phyloP scores from a whole-genome alignment of 2,797 vertebrate species.

The Megaceryle alcyon region DNA sequence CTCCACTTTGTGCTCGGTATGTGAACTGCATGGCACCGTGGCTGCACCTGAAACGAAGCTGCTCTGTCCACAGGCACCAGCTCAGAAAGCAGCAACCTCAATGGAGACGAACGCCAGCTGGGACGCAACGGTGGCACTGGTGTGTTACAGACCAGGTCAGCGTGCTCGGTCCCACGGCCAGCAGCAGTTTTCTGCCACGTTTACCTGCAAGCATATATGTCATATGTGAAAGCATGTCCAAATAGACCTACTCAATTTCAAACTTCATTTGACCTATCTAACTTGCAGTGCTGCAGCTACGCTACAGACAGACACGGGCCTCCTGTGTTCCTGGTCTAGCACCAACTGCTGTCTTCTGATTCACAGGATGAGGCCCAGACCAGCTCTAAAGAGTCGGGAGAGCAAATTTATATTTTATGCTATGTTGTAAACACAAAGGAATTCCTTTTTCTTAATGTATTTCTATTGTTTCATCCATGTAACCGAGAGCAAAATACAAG shows the following conservation, averaged over 20 bases:
- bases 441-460: not conserved
- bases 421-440: not conserved
- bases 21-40: not conserved
- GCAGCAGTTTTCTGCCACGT: not conserved
- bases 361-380: not conserved
- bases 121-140: not conserved
- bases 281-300: not conserved
- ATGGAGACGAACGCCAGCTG: not conserved
- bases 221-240: not conserved
- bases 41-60: not conserved
- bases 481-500: not conserved
- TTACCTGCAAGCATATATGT: not conserved
- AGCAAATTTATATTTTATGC: not conserved
- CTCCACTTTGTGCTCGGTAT: not conserved
- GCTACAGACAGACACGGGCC: not conserved
- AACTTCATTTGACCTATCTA: not conserved
- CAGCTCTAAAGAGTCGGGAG: not conserved
- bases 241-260: not conserved
- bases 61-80: rapidly evolving
- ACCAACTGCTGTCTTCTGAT: not conserved
- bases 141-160: not conserved
- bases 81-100: not conserved
- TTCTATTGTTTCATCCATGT: not conserved
- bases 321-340: not conserved
- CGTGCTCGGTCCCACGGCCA: not conserved